Evolutionary conservation across 1,140 invertebrate species (phyloP).

Genomic region (Rhopalosiphum padi): DNA sequence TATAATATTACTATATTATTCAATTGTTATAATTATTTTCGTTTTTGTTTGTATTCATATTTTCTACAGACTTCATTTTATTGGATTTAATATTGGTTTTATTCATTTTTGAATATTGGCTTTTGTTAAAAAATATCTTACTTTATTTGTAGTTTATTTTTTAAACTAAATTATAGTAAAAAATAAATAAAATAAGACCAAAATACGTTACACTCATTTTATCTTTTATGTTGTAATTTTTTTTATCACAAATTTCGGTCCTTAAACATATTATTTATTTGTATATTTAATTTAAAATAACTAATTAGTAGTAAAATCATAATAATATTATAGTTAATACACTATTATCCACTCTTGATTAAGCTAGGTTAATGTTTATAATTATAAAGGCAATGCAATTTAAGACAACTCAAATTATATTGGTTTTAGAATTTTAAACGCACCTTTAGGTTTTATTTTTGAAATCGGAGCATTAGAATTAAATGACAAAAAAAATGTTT

Average conservation of each 20-base stretch:
- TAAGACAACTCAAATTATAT: background rate
- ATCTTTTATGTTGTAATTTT: background rate
- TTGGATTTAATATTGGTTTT: background rate
- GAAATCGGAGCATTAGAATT: background rate
- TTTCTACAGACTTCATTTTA: background rate
- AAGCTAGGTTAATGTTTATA: background rate
- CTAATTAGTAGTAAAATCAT: no score
- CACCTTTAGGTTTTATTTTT: background rate
- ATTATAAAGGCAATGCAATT: background rate
- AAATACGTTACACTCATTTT: no score
- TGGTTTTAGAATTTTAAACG: background rate
- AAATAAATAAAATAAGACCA: background rate
- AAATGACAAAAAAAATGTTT: background rate
- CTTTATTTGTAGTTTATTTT: background rate
- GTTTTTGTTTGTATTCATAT: background rate
- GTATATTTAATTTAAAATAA: background rate
- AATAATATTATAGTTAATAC: background rate
- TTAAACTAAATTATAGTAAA: background rate
- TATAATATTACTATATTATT: background rate
- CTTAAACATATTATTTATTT: background rate
- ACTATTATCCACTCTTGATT: background rate
- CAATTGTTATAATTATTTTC: background rate
- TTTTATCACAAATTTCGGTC: background rate
- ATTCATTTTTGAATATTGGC: background rate
- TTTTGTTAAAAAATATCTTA: background rate